Base-by-base conservation (phyloP, 2,113 vertebrate species). In the Apteryx mantelli region DNA sequence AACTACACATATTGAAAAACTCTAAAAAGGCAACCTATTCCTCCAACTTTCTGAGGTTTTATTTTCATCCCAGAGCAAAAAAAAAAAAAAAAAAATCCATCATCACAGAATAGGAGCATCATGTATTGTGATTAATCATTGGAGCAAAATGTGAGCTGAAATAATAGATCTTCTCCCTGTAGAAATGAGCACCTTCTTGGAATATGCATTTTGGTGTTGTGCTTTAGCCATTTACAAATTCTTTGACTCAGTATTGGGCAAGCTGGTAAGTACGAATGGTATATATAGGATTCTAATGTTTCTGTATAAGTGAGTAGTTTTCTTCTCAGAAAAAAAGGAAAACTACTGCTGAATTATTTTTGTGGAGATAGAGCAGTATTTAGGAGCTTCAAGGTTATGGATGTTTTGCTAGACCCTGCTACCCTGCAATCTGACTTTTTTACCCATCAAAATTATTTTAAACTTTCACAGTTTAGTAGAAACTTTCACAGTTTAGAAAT, bases 1-100 rank as follows among this genome's bases (percentile, higher is more conserved):
- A 68, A 44, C 30, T 58, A 19, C 40, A 30, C 42, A 34, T 30
- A 66, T 0, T 66, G 10, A 42, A 69, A 22, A 69, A 69, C 3
- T 2, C 0, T 2, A 2, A 56, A 85, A 34, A 60, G 16, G 56
- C 53, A 2, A 0, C 71, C 11, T 58, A 12, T 68, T 78, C 4
- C 1, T 3, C 5, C 4, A 36, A 21, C 25, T 78, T 70, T 63
- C 16, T 15, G 42, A 22, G 8, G 2, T 66, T 93, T 82, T n/a
- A 4, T 56, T 85, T 94, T 94, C 42, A 65, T 56, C 34, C 0
- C 8, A 58, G 64, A 76, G 13, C 5, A 10, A 61, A 25, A 32
- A 26, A 64, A 44, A 55, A 36, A 36, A 28, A 55, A 34, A 34
- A 44, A 32, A 34, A 16, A 6, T 26, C 6, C 22, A 15, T 46